phyloP scores from a whole-genome alignment of 2,113 vertebrate genomes.

The Acanthisitta chloris region DNA sequence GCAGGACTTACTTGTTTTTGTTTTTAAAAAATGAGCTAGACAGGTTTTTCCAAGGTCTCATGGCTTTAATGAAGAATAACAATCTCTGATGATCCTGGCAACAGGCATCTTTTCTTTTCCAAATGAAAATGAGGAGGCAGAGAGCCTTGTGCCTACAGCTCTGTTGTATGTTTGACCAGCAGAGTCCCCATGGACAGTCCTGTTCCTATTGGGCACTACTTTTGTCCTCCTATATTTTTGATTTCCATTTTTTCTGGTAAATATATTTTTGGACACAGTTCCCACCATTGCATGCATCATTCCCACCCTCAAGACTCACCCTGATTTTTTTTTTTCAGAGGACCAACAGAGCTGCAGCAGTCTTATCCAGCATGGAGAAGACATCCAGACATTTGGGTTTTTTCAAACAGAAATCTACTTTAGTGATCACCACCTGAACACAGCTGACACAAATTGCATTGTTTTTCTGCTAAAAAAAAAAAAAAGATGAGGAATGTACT shows the following conservation, averaged over 20 bases:
- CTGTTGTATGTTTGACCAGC: not conserved
- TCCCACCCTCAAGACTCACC: not conserved
- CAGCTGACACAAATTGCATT: not conserved
- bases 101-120: constrained; percentile 17
- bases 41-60: constrained; percentile 47
- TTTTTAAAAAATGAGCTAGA: constrained; percentile 41
- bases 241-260: not conserved
- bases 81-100: constrained; percentile 48
- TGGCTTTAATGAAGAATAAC: constrained; percentile 49
- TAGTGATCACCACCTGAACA: not conserved
- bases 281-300: not conserved
- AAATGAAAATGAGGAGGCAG: constrained; percentile 9
- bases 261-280: not conserved
- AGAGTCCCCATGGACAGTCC: not conserved
- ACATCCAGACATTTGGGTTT: not conserved
- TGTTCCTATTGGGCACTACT: not conserved
- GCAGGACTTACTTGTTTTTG: constrained; percentile 15
- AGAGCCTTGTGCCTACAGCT: not conserved
- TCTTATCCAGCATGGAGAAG: not conserved
- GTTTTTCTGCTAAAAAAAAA: not conserved
- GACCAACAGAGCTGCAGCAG: not conserved
- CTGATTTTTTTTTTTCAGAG: not conserved
- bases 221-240: not conserved
- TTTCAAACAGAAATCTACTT: not conserved
- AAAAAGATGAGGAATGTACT: not conserved